Evolutionary conservation across 2,888 invertebrate genomes (phyloP).

Genomic region (Clanis bilineata): DNA sequence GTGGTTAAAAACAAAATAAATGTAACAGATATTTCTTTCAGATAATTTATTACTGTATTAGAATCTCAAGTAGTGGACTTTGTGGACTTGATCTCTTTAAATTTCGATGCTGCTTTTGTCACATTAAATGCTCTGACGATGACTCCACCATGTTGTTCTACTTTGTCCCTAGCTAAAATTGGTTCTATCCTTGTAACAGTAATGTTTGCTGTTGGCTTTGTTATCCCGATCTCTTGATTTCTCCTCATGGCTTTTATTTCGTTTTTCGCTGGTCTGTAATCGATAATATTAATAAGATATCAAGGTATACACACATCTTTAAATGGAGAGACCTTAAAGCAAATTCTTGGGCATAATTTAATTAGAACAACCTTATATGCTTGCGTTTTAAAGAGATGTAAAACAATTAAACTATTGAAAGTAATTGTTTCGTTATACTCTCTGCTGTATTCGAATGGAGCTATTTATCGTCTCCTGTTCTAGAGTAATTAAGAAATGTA

Average conservation of each 20-base stretch:
- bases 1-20: not conserved
- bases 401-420: no score
- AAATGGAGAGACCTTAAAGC: no score
- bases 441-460: no score
- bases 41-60: not conserved
- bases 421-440: no score
- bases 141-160: slow-evolving; percentile 39
- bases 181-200: not conserved
- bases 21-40: not conserved
- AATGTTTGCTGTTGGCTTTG: slow-evolving; percentile 8
- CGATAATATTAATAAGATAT: not conserved
- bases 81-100: slow-evolving; percentile 10
- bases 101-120: slow-evolving; percentile 15
- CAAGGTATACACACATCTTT: no score
- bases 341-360: no score
- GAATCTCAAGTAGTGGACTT: not conserved
- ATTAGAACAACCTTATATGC: no score
- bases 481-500: not conserved
- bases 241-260: slow-evolving; percentile 43
- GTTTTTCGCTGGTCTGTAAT: slow-evolving; percentile 46
- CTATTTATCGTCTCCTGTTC: no score
- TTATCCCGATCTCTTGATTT: slow-evolving; percentile 29
- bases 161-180: slow-evolving; percentile 28
- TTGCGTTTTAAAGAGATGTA: no score
- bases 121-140: slow-evolving; percentile 36